These are phyloP conservation scores for Panagrolaimus sp. DNA, from an alignment of 1,140 invertebrate species.

Conservation along the genomic window DNA sequence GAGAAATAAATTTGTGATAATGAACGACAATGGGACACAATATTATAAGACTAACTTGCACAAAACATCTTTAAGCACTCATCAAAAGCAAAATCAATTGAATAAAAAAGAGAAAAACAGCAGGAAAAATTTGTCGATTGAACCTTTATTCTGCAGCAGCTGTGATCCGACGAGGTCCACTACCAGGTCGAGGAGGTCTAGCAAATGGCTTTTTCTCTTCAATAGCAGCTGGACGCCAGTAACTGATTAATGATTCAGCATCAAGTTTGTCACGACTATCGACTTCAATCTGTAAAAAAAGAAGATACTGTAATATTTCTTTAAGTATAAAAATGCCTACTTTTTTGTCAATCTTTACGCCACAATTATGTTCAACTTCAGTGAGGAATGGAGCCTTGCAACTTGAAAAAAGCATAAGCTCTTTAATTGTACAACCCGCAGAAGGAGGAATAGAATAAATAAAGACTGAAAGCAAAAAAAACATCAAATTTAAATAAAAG, in stretches of 20 bases:
- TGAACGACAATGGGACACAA: neutral
- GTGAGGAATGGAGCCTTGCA: slow-evolving; percentile 55
- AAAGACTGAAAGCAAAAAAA: slow-evolving; percentile 48
- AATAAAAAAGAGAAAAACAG: neutral
- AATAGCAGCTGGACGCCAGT: slow-evolving; percentile 38
- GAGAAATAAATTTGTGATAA: neutral
- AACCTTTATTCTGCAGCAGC: slow-evolving; percentile 34
- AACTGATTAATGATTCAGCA: slow-evolving; percentile 41
- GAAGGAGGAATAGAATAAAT: slow-evolving; percentile 58
- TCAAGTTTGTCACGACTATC: slow-evolving; percentile 56
- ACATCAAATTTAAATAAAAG: neutral
- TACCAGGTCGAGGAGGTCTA: slow-evolving; percentile 32
- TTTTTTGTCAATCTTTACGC: slow-evolving; percentile 55
- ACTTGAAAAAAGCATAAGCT: slow-evolving; percentile 55
- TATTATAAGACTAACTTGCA: slow-evolving; percentile 11
- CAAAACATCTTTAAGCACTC: slow-evolving; percentile 8
- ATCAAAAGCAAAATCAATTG: neutral
- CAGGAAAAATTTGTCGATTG: neutral
- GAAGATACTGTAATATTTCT: neutral
- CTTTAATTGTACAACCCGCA: slow-evolving; percentile 55
- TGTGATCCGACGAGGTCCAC: slow-evolving; percentile 36
- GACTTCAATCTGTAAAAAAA: slow-evolving; percentile 54
- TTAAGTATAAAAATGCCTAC: slow-evolving; percentile 28
- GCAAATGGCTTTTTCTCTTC: neutral
- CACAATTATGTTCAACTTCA: slow-evolving; percentile 43